Evolutionary conservation across 1,140 invertebrate genomes (phyloP), one percentile per base, ranked within the genome.

Genomic region (Adoxophyes honmai): DNA sequence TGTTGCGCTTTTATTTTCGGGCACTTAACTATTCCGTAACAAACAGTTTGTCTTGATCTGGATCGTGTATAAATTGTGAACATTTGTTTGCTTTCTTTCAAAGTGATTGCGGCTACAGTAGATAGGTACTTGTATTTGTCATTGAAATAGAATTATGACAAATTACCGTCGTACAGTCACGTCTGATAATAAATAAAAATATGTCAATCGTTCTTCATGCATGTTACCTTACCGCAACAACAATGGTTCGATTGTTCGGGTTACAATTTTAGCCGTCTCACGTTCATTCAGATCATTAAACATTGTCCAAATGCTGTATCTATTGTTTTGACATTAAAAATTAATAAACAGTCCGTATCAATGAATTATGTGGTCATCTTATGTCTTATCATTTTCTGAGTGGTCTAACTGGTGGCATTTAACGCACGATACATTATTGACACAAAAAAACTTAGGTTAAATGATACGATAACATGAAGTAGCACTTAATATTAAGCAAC

Each of bases 341-440:
- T 48, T 48, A 48, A 48, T 48, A 48, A 48, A 33, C 11, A 48
- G 42, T 21, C 21, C 21, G 16, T 48, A 48, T 48, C 42, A 48
- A 48, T 48, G 18, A 48, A 48, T 48, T 48, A 48, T 21, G 42
- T 48, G 42, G 21, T 21, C 21, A 33, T 11, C n/a, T 48, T 4
- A 1, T n/a, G 9, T 44, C 16, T 44, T 48, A 48, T 48, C 42
- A 48, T 21, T 48, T 21, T 7, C 42, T 33, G 11, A 21, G 42
- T 48, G 21, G 42, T 21, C 42, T n/a, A 28, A 48, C 42, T 33
- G 21, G 10, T 48, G 42, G 21, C 42, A 48, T 48, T 48, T 28
- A 48, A 21, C 21, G 42, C n/a, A n/a, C 11, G 16, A 48, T 48
- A 48, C 6, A 48, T 48, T 48, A 28, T 7, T 48, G 18, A 48